A percentile compares a stretch with the other conserved stretches of the same genome.
Evolutionary conservation across 2,113 vertebrate species (phyloP).

Genomic region (Urocitellus parryii): DNA sequence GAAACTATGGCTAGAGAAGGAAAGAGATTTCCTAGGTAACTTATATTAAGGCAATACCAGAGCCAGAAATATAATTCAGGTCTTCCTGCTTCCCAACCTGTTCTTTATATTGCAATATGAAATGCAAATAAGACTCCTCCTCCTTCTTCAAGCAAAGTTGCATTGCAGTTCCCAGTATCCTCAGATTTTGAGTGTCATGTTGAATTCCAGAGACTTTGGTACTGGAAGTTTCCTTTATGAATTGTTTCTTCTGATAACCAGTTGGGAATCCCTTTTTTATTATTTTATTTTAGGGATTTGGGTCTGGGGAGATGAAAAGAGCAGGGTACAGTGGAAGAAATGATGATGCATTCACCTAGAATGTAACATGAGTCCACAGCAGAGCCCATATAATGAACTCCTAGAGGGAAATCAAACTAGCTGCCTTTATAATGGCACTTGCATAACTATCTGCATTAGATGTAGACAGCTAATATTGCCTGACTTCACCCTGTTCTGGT

Average conservation of each 20-base stretch:
- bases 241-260: constrained; percentile 16
- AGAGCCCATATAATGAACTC: constrained; percentile 31
- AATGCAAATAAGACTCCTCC: neutral
- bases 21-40: neutral
- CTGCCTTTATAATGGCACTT: neutral
- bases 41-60: constrained; percentile 8
- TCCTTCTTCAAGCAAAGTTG: constrained; percentile 1
- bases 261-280: neutral
- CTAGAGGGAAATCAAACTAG: neutral
- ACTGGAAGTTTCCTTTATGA: constrained; percentile 29
- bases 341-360: neutral
- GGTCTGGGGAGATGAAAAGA: constrained; percentile 6
- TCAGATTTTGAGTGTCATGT: constrained; percentile 36
- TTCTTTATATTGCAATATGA: constrained; percentile 39
- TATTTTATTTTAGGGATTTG: neutral
- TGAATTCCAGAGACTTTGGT: constrained; percentile 42
- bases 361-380: neutral
- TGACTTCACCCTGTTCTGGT: neutral
- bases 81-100: neutral
- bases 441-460: constrained; percentile 28
- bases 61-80: constrained; percentile 39
- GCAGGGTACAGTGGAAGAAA: neutral
- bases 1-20: neutral
- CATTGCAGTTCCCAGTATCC: neutral
- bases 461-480: neutral